Evolutionary conservation across 2,113 vertebrate genomes (phyloP).

Genomic region (Sander vitreus): DNA sequence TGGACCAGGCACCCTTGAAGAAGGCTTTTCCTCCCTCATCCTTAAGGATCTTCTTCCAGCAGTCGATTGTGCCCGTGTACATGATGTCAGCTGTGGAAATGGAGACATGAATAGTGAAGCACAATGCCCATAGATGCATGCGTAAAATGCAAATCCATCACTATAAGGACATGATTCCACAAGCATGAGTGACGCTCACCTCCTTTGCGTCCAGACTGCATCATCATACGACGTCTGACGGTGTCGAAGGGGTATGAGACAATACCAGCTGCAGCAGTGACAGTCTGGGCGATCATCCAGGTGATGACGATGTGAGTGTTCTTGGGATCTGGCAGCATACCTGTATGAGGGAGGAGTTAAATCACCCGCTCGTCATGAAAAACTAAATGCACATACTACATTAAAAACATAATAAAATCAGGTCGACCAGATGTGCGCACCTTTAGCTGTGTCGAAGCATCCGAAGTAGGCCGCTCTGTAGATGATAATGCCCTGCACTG

Average conservation of each 20-base stretch:
- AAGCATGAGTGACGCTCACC: slow-evolving; percentile 83
- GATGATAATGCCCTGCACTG: slow-evolving; percentile 99
- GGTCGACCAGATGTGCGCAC: slow-evolving; percentile 70
- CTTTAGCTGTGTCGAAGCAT: slow-evolving; percentile 98
- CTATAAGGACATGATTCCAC: fast-evolving
- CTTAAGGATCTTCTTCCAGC: slow-evolving; percentile 97
- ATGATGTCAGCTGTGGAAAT: slow-evolving; percentile 94
- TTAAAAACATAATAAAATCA: background rate
- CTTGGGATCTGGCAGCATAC: slow-evolving; percentile 99
- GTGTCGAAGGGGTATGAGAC: slow-evolving; percentile 98
- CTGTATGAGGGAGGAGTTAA: slow-evolving; percentile 73
- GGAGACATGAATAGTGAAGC: background rate
- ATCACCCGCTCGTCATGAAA: background rate
- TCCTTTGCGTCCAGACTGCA: slow-evolving; percentile 99
- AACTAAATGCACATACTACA: background rate
- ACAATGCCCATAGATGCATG: background rate
- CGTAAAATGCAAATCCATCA: slow-evolving; percentile 11
- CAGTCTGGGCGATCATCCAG: slow-evolving; percentile 99
- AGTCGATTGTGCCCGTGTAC: slow-evolving; percentile 97
- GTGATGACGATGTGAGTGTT: slow-evolving; percentile 96
- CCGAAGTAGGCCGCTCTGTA: slow-evolving; percentile 99
- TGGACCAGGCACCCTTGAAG: slow-evolving; percentile 99
- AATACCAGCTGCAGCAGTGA: slow-evolving; percentile 93
- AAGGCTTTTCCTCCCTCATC: slow-evolving; percentile 95
- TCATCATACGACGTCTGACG: slow-evolving; percentile 99